Evolutionary conservation across 2,797 vertebrate genomes (phyloP), one percentile per base, ranked within the genome.

Genomic region (Pelobates cultripes): DNA sequence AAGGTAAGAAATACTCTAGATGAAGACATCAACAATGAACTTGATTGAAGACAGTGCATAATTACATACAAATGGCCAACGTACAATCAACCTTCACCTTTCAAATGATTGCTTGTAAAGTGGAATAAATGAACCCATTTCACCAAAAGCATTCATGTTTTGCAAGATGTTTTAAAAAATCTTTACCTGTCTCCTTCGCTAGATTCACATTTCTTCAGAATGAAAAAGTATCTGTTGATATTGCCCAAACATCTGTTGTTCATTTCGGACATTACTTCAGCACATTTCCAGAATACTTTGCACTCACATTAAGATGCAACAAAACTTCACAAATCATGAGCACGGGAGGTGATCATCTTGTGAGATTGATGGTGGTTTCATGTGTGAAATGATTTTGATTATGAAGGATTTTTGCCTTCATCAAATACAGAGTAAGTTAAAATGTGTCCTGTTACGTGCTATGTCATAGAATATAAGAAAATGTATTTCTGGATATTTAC

Each of bases 331-430:
- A 76, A 84, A 79, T 75, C 66, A 71, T 71, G 13, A 66, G 63
- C 40, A 41, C 66, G 42, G 69, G 72, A 70, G 81, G 57, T 83
- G 77, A 83, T 79, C 72, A 47, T 28, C 28, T 28, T 70, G 41
- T 61, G 44, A 53, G 82, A 84, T 74, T 79, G 82, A 84, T 84
- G 72, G 67, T 47, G 70, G 67, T 71, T 84, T 75, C 77, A 75
- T 74, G 57, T 75, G 72, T 69, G 81, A 83, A 43, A 79, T 79
- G 77, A 84, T 75, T 79, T 79, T 79, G 82, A 79, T 79, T 84
- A 81, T 61, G 73, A 75, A 81, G 64, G 15, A 70, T 81, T 75
- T 51, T 81, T 75, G 71, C 82, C 77, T 84, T 67, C 72, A 71
- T 84, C 82, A 84, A 84, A 47, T 71, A 67, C 73, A 75, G 57